Evolutionary conservation across 2,888 invertebrate genomes (phyloP).

Genomic region (Eilema caniola): DNA sequence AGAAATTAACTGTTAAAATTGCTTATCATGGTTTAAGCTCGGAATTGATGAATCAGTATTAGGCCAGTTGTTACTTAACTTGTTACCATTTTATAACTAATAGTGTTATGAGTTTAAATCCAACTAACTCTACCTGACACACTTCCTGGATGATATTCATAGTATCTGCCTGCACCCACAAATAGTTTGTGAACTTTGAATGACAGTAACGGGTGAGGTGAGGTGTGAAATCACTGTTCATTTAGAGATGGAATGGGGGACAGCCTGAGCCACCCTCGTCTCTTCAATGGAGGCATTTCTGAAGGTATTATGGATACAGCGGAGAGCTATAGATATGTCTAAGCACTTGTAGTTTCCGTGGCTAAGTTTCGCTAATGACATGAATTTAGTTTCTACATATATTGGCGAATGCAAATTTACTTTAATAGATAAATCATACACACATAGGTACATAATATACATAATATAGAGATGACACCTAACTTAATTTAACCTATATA

Average conservation of each 20-base stretch:
- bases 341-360: not conserved
- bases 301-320: constrained; percentile 34
- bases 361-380: not conserved
- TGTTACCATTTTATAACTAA: not conserved
- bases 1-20: no score
- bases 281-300: constrained; percentile 39
- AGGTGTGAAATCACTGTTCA: constrained; percentile 61
- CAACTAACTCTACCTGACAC: constrained; percentile 32
- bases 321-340: constrained; percentile 2
- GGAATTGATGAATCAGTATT: no score
- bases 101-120: constrained; percentile 26
- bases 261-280: constrained; percentile 47
- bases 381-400: no score
- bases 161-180: constrained; percentile 41
- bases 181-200: constrained; percentile 61
- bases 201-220: constrained; percentile 58
- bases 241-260: constrained; percentile 48
- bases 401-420: no score
- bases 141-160: constrained; percentile 47
- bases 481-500: no score
- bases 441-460: no score
- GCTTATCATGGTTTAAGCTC: not conserved
- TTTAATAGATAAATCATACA: no score
- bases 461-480: no score
- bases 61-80: no score